Evolutionary conservation across 2,888 invertebrate genomes (phyloP).

Genomic region (Drosophila macrospina): DNA sequence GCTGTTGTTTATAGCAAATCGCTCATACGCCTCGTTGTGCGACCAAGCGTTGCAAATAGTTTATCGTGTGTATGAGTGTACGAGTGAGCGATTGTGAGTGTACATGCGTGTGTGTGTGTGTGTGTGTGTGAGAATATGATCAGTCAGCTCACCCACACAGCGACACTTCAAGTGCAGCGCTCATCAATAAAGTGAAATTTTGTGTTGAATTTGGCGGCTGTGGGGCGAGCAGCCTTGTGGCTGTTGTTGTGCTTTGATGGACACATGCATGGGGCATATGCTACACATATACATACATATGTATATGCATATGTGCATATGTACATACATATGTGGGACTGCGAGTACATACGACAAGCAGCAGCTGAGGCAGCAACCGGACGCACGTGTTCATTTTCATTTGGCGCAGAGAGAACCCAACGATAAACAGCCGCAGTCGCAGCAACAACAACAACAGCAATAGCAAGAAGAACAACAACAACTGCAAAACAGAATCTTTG

Average conservation of each 20-base stretch:
- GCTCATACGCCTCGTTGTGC: conserved; percentile 79
- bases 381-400: conserved; percentile 84
- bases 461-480: conserved; percentile 37
- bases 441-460: conserved; percentile 36
- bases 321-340: conserved; percentile 19
- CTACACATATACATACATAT: conserved; percentile 28
- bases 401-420: conserved; percentile 77
- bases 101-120: conserved; percentile 3
- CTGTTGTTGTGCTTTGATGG: conserved; percentile 54
- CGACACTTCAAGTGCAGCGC: conserved; percentile 71
- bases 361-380: conserved; percentile 73
- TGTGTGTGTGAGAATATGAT: conserved; percentile 32
- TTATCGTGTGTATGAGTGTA: conserved; percentile 25
- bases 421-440: conserved; percentile 69
- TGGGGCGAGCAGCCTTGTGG: conserved; percentile 60
- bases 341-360: conserved; percentile 25
- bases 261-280: conserved; percentile 59
- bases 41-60: conserved; percentile 71
- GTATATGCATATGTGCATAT: conserved; percentile 5
- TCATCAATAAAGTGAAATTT: conserved; percentile 79
- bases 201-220: conserved; percentile 50
- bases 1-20: conserved; percentile 72
- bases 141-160: conserved; percentile 54
- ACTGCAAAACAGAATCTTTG: conserved; percentile 64
- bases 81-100: conserved; percentile 27